Evolutionary conservation across 2,113 vertebrate genomes (phyloP).

Genomic region (Limnothrissa miodon): DNA sequence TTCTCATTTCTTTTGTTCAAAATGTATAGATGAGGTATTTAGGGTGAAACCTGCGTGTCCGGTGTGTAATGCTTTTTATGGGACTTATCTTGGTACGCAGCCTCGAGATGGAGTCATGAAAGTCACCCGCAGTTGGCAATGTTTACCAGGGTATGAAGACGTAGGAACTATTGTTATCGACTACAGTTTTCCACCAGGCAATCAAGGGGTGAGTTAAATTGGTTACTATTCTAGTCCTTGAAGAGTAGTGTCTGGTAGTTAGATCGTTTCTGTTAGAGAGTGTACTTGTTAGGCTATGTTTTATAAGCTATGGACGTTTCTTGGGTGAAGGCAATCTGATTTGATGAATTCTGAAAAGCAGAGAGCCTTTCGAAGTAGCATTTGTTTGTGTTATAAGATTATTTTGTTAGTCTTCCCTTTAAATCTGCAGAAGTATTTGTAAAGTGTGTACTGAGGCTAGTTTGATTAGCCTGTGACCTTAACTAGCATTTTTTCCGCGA

Average conservation of each 20-base stretch:
- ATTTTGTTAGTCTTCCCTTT: no score
- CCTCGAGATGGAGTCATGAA: conserved; percentile 48
- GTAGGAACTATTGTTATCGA: conserved; percentile 41
- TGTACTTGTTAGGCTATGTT: no score
- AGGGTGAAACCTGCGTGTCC: conserved; percentile 53
- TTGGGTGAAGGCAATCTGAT: neutral
- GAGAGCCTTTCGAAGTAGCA: neutral
- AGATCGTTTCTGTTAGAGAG: no score
- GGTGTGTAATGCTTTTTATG: conserved; percentile 56
- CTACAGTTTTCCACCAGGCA: conserved; percentile 48
- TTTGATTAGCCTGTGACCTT: no score
- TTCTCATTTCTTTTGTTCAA: conserved; percentile 51
- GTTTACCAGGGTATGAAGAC: conserved; percentile 48
- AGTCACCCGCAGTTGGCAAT: conserved; percentile 35
- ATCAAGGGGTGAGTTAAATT: conserved; percentile 52
- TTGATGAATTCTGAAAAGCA: no score
- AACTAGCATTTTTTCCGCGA: neutral
- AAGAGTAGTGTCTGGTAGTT: neutral
- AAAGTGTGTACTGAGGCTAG: no score
- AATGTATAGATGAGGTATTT: conserved; percentile 52
- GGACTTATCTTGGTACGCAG: conserved; percentile 49
- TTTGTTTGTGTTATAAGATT: neutral
- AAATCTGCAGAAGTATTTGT: no score
- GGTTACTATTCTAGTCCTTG: neutral
- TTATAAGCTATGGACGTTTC: neutral